phyloP scores from a whole-genome alignment of 2,888 invertebrate genomes.

The Epinotia brunnichana region DNA sequence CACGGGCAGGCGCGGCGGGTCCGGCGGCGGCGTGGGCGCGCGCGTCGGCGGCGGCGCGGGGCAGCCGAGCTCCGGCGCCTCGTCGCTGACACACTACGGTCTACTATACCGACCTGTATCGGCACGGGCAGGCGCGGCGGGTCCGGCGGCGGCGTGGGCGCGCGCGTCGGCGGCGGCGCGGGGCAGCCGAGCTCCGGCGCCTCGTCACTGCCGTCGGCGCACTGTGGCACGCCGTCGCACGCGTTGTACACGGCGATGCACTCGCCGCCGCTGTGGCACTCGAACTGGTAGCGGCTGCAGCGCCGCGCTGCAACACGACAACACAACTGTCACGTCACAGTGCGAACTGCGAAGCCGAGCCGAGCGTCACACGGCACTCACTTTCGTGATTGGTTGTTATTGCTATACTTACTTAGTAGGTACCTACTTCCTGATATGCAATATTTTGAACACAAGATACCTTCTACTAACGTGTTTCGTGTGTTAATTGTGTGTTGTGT shows the following conservation, averaged over 20 bases:
- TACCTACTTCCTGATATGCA: too few relatives aligned
- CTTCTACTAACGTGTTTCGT: too few relatives aligned
- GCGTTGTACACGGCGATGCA: slow-evolving; percentile 98
- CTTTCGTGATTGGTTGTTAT: too few relatives aligned
- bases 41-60: too few relatives aligned
- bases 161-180: slow-evolving; percentile 58
- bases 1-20: too few relatives aligned
- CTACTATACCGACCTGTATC: slow-evolving; percentile 9
- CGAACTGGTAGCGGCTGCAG: slow-evolving; percentile 94
- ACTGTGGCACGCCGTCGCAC: slow-evolving; percentile 96
- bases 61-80: background rate
- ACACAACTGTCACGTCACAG: too few relatives aligned
- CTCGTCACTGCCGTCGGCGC: slow-evolving; percentile 96
- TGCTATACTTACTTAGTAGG: too few relatives aligned
- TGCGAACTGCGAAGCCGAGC: too few relatives aligned
- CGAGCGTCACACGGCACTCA: too few relatives aligned
- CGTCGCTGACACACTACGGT: background rate
- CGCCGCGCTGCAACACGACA: slow-evolving; percentile 65
- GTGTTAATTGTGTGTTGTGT: too few relatives aligned
- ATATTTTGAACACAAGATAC: too few relatives aligned
- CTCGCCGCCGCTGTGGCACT: slow-evolving; percentile 92
- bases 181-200: slow-evolving; percentile 92
- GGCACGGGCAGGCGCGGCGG: slow-evolving; percentile 8
- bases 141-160: slow-evolving; percentile 40
- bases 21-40: too few relatives aligned